Evolutionary conservation across 2,113 vertebrate genomes (phyloP).

Genomic region (Pelodiscus sinensis): DNA sequence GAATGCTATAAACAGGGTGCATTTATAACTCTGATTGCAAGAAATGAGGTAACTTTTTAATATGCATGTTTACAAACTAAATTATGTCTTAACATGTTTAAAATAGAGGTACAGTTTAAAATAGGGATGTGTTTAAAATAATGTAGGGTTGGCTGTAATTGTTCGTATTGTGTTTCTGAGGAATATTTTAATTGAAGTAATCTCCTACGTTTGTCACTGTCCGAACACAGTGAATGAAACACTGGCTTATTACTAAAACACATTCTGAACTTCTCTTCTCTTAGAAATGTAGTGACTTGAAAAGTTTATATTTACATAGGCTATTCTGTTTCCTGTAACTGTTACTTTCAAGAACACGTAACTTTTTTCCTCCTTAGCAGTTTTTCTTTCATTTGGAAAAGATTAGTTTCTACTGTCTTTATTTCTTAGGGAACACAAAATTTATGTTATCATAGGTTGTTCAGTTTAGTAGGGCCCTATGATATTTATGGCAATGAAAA

Average conservation of each 20-base stretch:
- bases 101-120: background rate
- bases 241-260: background rate
- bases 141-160: background rate
- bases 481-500: too few species aligned
- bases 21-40: slow-evolving; percentile 95
- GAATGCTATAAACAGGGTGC: slow-evolving; percentile 96
- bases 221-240: background rate
- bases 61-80: background rate
- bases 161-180: background rate
- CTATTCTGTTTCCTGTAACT: background rate
- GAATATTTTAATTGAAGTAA: background rate
- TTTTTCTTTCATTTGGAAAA: background rate
- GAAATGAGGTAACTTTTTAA: slow-evolving; percentile 88
- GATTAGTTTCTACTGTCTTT: background rate
- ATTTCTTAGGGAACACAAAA: background rate
- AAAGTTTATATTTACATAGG: background rate
- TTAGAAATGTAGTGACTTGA: background rate
- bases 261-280: background rate
- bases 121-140: background rate
- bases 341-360: background rate
- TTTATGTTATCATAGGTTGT: background rate
- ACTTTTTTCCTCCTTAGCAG: background rate
- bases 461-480: background rate
- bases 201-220: background rate
- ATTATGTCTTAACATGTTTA: background rate